Percentiles rank a stretch among this genome's conserved stretches.
Evolutionary conservation across 2,888 invertebrate genomes (phyloP).

Genomic region (Drosophila tanythrix): DNA sequence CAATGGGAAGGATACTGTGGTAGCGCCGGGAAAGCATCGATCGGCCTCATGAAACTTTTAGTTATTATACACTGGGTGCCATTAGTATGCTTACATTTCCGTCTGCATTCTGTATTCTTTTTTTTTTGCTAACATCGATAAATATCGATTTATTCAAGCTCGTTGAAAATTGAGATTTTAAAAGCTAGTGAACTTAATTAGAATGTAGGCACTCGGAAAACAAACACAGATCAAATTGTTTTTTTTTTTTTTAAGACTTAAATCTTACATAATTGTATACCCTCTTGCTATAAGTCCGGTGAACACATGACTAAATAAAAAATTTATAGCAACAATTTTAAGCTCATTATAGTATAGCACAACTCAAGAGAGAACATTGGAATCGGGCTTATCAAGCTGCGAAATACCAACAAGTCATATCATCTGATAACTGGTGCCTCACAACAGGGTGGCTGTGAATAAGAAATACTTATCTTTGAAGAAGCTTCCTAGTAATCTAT

Average conservation of each 20-base stretch:
- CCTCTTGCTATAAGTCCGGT: not conserved
- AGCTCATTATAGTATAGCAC: too few species aligned
- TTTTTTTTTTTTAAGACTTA: not conserved
- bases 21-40: slow-evolving; percentile 5
- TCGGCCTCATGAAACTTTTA: not conserved
- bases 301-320: not conserved
- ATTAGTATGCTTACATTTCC: too few species aligned
- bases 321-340: not conserved
- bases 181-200: not conserved
- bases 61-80: not conserved
- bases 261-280: not conserved
- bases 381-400: too few species aligned
- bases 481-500: not conserved
- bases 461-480: not conserved
- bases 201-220: not conserved
- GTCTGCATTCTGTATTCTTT: not conserved
- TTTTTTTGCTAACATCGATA: not conserved
- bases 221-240: not conserved
- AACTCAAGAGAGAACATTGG: too few species aligned
- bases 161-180: not conserved
- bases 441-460: too few species aligned
- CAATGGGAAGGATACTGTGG: not conserved
- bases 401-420: too few species aligned
- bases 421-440: too few species aligned
- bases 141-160: not conserved